Base-by-base conservation (phyloP, 2,797 vertebrate genomes). In the Crocidura indochinensis region DNA sequence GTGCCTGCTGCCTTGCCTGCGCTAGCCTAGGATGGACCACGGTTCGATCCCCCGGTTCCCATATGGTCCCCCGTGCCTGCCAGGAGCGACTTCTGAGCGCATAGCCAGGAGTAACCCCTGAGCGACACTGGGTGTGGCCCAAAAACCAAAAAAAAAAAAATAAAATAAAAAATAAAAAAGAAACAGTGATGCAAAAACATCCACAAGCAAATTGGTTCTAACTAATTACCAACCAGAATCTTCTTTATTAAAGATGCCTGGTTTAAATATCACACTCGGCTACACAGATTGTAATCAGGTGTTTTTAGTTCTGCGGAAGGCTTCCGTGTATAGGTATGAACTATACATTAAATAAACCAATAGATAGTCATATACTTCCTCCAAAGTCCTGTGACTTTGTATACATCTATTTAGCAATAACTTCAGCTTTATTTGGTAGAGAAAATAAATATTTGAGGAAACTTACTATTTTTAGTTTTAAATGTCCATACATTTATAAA, bases 381-480 rank as follows among this genome's bases (percentile, higher is more conserved):
- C n/a, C n/a, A 20, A 74, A 93, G 44, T 22, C 15, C 12, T 82
- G 19, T 44, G 20, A 22, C 65, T 86, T 51, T 83, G 12, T 20
- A 93, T 62, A 81, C 76, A 79, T 64, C 71, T 65, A 87, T 69
- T 86, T 24, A 60, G 47, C 47, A 93, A 85, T 73, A 94, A 87
- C 77, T 82, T 79, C 72, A 95, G 95, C 76, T 82, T 82, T 83
- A 95, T 77, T 93, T 91, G 51, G 75, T 65, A 72, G 92, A 27
- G 71, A 91, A 93, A 95, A 86, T 79, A 83, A 96, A 82, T 0
- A 51, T 96, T 97, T 96, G 83, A 85, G 76, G 95, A 94, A 87
- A 84, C 79, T 94, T 76, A 62, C 22, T 93, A 91, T 90, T 75
- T 91, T 88, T 96, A 94, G 90, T 91, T 95, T 93, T 96, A 77